Evolutionary conservation across 2,797 vertebrate species (phyloP), one percentile per base, ranked within the genome.

Genomic region (Falco rusticolus): DNA sequence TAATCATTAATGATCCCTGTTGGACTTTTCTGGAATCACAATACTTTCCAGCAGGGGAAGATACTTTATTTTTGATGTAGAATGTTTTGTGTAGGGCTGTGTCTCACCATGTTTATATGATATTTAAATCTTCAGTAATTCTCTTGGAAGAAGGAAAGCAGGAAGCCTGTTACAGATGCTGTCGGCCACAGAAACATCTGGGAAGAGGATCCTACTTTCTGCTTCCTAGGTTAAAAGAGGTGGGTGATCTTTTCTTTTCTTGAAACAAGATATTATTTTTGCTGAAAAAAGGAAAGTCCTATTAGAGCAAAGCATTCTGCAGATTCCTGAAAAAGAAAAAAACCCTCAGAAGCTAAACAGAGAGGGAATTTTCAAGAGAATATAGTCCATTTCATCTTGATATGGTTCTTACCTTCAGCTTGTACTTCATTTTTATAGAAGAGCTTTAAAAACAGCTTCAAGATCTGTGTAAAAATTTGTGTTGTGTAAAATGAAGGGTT

Each of bases 401-500:
- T 71, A 60, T 57, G 15, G 41, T 85, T 66, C 50, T 66, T 93
- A 45, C 39, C 22, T 87, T 68, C 37, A 54, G 13, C 22, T 76
- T 37, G 37, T 61, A 31, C 37, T 72, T 75, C 8, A 41, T 79
- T 94, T 94, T 91, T 79, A 69, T 45, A 53, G 71, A 75, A 85
- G 13, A 69, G 24, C 39, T 84, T 45, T 66, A 66, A 59, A 78
- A 82, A 66, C 24, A 51, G 3, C 66, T 84, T 84, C 63, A 53
- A 61, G 57, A 41, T 41, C 45, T 71, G 14, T 76, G 64, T 65
- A 76, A 85, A 93, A 93, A 48, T 48, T 41, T 69, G 50, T 53
- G 16, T 85, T 69, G 57, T 85, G 75, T 70, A 82, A 89, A 95
- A 96, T 78, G 33, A 94, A 94, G 31, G 8, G 11, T 53, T 93